These are phyloP conservation scores for Drymonia ruficornis DNA, from an alignment of 2,888 invertebrate species.

Conservation along the genomic window DNA sequence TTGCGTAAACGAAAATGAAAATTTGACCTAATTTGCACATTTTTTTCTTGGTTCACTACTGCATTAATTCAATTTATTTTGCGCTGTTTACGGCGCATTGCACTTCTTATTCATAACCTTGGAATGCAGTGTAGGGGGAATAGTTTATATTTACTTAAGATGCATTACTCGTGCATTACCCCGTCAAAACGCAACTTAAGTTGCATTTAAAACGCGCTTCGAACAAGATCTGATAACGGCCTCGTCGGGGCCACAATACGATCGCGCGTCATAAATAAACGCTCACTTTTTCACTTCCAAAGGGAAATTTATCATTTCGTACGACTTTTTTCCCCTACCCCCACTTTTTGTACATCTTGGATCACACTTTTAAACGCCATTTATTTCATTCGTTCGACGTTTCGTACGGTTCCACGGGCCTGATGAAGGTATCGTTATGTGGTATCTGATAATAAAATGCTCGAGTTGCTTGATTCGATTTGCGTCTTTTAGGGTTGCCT, in stretches of 20 bases:
- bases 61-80: neutral
- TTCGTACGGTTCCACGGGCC: constrained; percentile 66
- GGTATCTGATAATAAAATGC: constrained; percentile 78
- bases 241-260: constrained; percentile 64
- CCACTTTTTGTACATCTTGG: constrained; percentile 78
- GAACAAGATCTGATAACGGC: constrained; percentile 74
- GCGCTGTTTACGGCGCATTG: neutral
- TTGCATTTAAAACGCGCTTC: constrained; percentile 63
- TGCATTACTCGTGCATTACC: neutral
- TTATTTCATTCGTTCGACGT: constrained; percentile 75
- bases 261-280: constrained; percentile 77
- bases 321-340: constrained; percentile 63
- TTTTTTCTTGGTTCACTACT: too few species aligned
- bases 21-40: too few species aligned
- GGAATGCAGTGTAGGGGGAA: too few species aligned
- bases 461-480: constrained; percentile 69
- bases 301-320: constrained; percentile 80
- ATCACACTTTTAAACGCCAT: constrained; percentile 82
- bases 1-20: too few species aligned
- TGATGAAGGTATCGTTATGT: constrained; percentile 79
- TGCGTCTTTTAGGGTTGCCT: constrained; percentile 60
- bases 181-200: constrained; percentile 55
- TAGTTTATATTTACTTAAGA: neutral
- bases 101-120: too few species aligned
- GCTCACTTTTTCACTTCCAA: constrained; percentile 76